phyloP scores from a whole-genome alignment of 2,888 invertebrate genomes.

The Epirrhoe tristata region DNA sequence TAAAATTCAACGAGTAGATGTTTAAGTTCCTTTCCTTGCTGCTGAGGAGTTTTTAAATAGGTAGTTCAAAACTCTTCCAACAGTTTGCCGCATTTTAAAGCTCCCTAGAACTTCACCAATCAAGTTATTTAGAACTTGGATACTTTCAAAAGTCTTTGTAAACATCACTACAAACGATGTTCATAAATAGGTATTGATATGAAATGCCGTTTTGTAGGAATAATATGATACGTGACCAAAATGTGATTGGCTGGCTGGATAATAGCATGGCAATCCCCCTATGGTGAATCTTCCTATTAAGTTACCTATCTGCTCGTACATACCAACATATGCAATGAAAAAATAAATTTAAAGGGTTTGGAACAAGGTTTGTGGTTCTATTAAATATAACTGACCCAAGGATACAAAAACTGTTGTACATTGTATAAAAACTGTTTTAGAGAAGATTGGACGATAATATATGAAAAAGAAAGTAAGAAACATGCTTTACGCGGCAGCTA shows the following conservation, averaged over 20 bases:
- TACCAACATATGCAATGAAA: neutral
- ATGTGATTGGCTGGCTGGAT: constrained; percentile 10
- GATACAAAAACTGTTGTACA: neutral
- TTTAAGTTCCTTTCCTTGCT: constrained; percentile 59
- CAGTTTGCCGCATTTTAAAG: constrained; percentile 67
- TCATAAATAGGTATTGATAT: neutral
- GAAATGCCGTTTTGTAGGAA: constrained; percentile 1
- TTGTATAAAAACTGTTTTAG: neutral
- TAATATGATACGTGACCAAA: constrained; percentile 19
- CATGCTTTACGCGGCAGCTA: neutral
- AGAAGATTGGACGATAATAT: neutral
- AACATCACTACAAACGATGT: neutral
- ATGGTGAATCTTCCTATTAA: neutral
- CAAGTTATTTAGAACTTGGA: constrained; percentile 60
- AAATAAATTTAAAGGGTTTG: too few relatives aligned
- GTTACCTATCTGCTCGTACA: neutral
- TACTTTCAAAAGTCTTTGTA: constrained; percentile 8
- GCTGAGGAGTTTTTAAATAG: constrained; percentile 46
- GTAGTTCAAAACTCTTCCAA: constrained; percentile 52
- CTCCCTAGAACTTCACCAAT: constrained; percentile 71
- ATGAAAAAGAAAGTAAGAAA: neutral
- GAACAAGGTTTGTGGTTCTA: neutral
- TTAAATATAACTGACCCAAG: neutral
- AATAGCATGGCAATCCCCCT: neutral
- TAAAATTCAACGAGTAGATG: constrained; percentile 39